These are phyloP conservation scores for Toxotes jaculatrix DNA, from an alignment of 2,113 vertebrate genomes.

Conservation along the genomic window DNA sequence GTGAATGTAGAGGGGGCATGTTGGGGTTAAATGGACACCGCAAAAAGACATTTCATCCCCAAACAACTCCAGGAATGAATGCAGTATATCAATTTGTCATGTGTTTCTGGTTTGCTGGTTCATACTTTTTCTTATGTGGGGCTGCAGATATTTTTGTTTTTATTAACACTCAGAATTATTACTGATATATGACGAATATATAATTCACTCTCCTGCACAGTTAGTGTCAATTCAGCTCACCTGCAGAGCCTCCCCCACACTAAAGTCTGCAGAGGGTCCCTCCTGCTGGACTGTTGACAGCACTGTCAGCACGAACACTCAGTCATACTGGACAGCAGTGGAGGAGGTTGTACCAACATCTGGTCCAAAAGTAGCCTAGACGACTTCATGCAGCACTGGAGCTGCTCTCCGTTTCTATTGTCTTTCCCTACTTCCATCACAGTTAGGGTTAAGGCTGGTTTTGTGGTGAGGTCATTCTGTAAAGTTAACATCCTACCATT, in stretches of 20 bases:
- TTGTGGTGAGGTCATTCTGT: not conserved
- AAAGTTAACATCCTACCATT: no score
- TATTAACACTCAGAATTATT: no score
- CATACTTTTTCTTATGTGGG: not conserved
- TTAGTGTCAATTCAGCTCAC: not conserved
- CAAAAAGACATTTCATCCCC: not conserved
- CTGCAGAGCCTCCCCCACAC: not conserved
- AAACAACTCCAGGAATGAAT: no score
- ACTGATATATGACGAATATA: not conserved
- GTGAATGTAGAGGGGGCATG: constrained; percentile 7
- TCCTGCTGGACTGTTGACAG: constrained; percentile 11
- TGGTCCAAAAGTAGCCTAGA: not conserved
- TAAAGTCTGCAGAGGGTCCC: not conserved
- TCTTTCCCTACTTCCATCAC: no score
- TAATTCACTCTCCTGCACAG: not conserved
- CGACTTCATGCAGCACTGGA: not conserved
- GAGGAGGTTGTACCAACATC: not conserved
- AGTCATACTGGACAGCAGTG: not conserved
- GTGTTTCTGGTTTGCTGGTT: not conserved
- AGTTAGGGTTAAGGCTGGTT: not conserved
- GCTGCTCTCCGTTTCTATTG: no score
- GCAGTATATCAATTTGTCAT: no score
- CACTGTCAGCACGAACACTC: not conserved
- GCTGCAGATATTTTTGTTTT: not conserved
- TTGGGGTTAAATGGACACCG: not conserved